Evolutionary conservation across 2,113 vertebrate species (phyloP).

Genomic region (Stigmatopora nigra): DNA sequence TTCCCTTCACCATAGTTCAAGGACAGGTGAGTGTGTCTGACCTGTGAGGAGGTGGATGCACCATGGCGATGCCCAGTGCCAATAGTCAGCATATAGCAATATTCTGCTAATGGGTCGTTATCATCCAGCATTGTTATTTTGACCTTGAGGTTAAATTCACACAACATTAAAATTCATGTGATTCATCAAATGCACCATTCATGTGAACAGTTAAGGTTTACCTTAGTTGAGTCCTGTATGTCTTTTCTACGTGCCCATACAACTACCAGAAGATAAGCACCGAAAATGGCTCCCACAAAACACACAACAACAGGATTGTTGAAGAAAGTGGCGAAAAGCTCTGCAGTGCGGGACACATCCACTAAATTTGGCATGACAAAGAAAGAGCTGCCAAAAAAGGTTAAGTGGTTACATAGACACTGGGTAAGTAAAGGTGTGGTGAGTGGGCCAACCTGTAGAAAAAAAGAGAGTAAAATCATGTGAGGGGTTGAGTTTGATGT

Average conservation of each 20-base stretch:
- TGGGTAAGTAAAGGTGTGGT: slow-evolving; percentile 75
- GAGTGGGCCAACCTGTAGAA: slow-evolving; percentile 79
- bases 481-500: not conserved
- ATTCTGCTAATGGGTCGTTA: slow-evolving; percentile 88
- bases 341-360: slow-evolving; percentile 74
- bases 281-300: slow-evolving; percentile 80
- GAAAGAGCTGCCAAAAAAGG: slow-evolving; percentile 90
- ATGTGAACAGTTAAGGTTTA: slow-evolving; percentile 33
- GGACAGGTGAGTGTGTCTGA: slow-evolving; percentile 37
- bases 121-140: slow-evolving; percentile 85
- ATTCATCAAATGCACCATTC: not conserved
- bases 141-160: slow-evolving; percentile 61
- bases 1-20: not conserved
- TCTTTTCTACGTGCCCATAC: slow-evolving; percentile 90
- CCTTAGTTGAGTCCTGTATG: slow-evolving; percentile 81
- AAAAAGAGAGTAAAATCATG: not conserved
- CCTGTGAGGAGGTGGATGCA: slow-evolving; percentile 85
- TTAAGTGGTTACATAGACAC: slow-evolving; percentile 89
- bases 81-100: slow-evolving; percentile 81
- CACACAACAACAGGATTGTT: slow-evolving; percentile 88
- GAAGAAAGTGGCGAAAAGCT: slow-evolving; percentile 84
- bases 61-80: slow-evolving; percentile 84
- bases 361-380: slow-evolving; percentile 83
- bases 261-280: slow-evolving; percentile 75
- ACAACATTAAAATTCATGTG: not conserved